Evolutionary conservation across 2,113 vertebrate genomes (phyloP).

Genomic region (Callaeas wilsoni): DNA sequence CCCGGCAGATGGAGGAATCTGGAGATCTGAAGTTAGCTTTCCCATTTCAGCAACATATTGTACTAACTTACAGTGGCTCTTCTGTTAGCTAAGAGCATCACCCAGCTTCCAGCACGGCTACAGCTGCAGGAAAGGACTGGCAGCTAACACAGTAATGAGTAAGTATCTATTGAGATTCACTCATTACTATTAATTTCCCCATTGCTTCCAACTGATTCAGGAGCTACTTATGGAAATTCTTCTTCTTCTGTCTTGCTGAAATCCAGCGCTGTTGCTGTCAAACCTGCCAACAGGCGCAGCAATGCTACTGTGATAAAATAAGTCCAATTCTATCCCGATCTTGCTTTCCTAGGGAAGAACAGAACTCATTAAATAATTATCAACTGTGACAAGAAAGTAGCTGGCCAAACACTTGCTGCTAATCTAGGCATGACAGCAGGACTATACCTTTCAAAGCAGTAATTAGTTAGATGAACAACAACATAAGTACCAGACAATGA

Average conservation of each 20-base stretch:
- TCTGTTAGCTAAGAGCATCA: slow-evolving; percentile 16
- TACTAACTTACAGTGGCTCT: background rate
- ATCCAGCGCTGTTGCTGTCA: slow-evolving; percentile 35
- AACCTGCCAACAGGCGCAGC: slow-evolving; percentile 28
- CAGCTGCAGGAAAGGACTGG: slow-evolving; percentile 40
- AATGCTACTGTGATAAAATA: slow-evolving; percentile 51
- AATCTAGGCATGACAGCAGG: slow-evolving; percentile 59
- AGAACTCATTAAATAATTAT: slow-evolving; percentile 66
- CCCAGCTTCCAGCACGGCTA: slow-evolving; percentile 7
- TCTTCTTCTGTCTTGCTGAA: slow-evolving; percentile 55
- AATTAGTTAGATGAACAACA: slow-evolving; percentile 61
- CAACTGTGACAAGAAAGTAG: slow-evolving; percentile 60
- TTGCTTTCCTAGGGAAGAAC: slow-evolving; percentile 61
- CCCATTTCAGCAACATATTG: background rate
- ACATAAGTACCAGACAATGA: slow-evolving; percentile 57
- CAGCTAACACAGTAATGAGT: slow-evolving; percentile 38
- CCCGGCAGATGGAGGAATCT: background rate
- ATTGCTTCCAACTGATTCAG: background rate
- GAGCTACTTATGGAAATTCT: slow-evolving; percentile 66
- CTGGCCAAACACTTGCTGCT: slow-evolving; percentile 62
- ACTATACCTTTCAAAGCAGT: slow-evolving; percentile 57
- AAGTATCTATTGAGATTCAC: slow-evolving; percentile 47
- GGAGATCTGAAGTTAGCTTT: background rate
- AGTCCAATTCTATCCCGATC: slow-evolving; percentile 52
- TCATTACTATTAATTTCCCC: slow-evolving; percentile 45